Base-by-base conservation (phyloP, 1,140 invertebrate genomes). In the Diachasmimorpha longicaudata region DNA sequence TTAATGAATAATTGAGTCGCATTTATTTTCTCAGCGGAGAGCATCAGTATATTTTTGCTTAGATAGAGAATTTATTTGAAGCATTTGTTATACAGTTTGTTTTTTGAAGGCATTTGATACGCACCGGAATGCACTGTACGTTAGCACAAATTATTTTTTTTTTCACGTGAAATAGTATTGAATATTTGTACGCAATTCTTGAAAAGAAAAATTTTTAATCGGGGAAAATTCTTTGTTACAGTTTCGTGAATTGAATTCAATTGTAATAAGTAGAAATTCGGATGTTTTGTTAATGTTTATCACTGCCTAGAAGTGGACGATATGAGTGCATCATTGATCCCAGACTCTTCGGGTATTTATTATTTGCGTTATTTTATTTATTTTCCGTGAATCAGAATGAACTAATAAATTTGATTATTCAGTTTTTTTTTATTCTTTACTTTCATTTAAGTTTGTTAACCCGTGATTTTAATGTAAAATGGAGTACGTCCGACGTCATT, bases 401-500 rank as follows among this genome's bases (percentile, higher is more conserved):
- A 31, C 52, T 46, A 46, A n/a, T 19, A 1, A 63, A 63, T 63
- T 63, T 23, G 8, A 63, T 63, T 63, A 13, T 42, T 37, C 8
- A 19, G 9, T 70, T 44, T 44, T 70, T 44, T 70, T 70, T 70
- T 11, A 69, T 69, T 44, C 31, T 36, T 39, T 52, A 36, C 31
- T 37, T 72, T 48, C 13, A 71, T 48, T 46, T 31, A 6, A 48
- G 31, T 72, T 55, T 73, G n/a, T 63, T 63, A 36, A 63, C 58
- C 71, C 55, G 52, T 73, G 52, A 71, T 52, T 52, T 71, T 55
- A 71, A 71, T 25, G 19, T 48, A 36, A 14, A 71, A 55, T 73
- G n/a, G 71, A 73, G 66, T 72, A 78, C 77, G 77, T 78, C 73
- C 77, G 74, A 78, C 77, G 77, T 78, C 77, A 78, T 78, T 78